These are phyloP conservation scores for Erinaceus europaeus DNA, from an alignment of 2,113 vertebrate genomes.

Conservation along the genomic window DNA sequence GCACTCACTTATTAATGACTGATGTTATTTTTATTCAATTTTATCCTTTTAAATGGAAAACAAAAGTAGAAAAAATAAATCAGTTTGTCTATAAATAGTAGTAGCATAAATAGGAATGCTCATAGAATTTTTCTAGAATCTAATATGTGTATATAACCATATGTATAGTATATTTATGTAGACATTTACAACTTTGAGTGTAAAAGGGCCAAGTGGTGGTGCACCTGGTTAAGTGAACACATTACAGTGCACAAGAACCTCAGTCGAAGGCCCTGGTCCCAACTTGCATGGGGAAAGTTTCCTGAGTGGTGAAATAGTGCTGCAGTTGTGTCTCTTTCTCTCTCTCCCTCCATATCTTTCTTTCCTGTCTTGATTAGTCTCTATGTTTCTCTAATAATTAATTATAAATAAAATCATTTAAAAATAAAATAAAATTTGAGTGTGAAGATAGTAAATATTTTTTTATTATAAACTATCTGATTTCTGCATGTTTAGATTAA, in stretches of 20 bases:
- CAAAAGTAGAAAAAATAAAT: slow-evolving; percentile 28
- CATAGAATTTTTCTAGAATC: slow-evolving; percentile 17
- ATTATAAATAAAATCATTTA: too few relatives aligned
- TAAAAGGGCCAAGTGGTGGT: too few relatives aligned
- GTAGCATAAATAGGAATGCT: neutral
- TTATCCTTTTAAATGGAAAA: slow-evolving; percentile 42
- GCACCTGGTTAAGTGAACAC: too few relatives aligned
- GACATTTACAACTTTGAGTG: too few relatives aligned
- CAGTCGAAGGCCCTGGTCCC: too few relatives aligned
- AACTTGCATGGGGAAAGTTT: too few relatives aligned
- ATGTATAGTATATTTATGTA: slow-evolving; percentile 5
- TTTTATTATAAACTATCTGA: slow-evolving; percentile 6
- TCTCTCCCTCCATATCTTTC: too few relatives aligned
- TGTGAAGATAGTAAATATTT: neutral
- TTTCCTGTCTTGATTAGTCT: too few relatives aligned
- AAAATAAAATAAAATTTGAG: neutral
- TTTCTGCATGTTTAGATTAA: slow-evolving; percentile 8
- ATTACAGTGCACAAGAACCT: too few relatives aligned
- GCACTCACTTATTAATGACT: slow-evolving; percentile 12
- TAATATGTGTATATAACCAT: neutral
- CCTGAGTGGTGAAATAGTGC: too few relatives aligned
- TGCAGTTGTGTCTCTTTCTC: too few relatives aligned
- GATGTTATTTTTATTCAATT: slow-evolving; percentile 42
- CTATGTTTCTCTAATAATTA: too few relatives aligned
- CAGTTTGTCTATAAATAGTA: slow-evolving; percentile 14